These are phyloP conservation scores for Acanthopleura granulata DNA, from an alignment of 2,888 invertebrate species.

Conservation along the genomic window DNA sequence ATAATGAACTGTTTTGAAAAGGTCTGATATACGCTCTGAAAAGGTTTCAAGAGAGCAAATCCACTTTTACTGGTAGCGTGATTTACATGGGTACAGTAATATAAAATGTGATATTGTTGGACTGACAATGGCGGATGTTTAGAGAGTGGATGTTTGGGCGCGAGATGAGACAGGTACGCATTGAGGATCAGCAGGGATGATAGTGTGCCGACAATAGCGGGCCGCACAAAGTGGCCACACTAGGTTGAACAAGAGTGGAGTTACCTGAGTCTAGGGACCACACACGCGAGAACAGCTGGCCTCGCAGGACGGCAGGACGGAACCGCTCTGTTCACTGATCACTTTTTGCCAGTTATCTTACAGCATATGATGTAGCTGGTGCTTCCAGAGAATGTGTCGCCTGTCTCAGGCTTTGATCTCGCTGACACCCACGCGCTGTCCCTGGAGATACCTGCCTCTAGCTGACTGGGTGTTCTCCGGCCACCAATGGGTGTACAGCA, in stretches of 20 bases:
- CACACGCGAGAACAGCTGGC: conserved; percentile 8
- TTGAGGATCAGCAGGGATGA: neutral
- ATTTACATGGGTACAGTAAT: conserved; percentile 8
- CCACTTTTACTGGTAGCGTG: neutral
- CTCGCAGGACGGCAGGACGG: neutral
- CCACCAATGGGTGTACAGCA: no score
- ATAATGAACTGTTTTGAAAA: neutral
- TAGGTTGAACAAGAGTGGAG: conserved; percentile 4
- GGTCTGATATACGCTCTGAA: neutral
- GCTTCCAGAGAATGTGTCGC: no score
- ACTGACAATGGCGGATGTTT: neutral
- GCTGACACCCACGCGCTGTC: no score
- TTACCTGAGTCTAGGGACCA: conserved; percentile 15
- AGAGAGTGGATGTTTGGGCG: neutral
- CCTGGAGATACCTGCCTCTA: no score
- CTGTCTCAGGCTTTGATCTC: no score
- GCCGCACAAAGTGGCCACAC: conserved; percentile 5
- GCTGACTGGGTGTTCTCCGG: no score
- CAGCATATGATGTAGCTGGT: no score
- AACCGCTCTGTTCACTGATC: no score
- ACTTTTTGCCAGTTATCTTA: no score
- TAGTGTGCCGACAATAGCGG: neutral
- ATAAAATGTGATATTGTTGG: conserved; percentile 9
- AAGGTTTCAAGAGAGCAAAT: neutral
- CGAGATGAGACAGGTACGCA: conserved; percentile 9